A percentile compares a stretch with the other conserved stretches of the same genome.
Conservation (phyloP, 2,797 vertebrate genomes). For the Apogon talboti region DNA sequence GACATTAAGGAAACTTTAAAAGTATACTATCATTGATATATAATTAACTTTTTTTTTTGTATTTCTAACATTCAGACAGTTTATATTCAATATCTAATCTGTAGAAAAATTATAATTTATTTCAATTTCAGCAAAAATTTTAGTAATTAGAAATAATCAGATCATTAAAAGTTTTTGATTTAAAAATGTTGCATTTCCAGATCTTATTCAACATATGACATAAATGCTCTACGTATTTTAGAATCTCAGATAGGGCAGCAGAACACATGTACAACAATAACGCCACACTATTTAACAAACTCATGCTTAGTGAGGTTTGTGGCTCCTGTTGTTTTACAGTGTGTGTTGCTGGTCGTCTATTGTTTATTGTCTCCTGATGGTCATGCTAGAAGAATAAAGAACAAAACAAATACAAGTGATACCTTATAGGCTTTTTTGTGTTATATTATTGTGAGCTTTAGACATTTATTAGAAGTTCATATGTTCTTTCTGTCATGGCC, state of each 20-base stretch:
- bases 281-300: slow-evolving; percentile 1
- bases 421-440: neutral
- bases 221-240: slow-evolving; percentile 47
- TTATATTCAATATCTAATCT: no score
- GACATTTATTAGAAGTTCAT: neutral
- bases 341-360: slow-evolving; percentile 40
- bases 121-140: no score
- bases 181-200: neutral
- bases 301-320: neutral
- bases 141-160: no score
- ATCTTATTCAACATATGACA: slow-evolving; percentile 39
- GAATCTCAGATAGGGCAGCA: slow-evolving; percentile 18
- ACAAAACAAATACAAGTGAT: neutral
- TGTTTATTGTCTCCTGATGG: slow-evolving; percentile 29
- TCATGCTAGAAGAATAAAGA: slow-evolving; percentile 27
- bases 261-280: slow-evolving; percentile 14
- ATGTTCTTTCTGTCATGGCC: slow-evolving; percentile 31
- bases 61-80: no score
- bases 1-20: no score
- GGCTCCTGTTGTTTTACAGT: slow-evolving; percentile 7
- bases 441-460: neutral
- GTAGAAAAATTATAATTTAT: no score
- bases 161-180: no score
- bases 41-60: no score
- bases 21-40: no score